A percentile compares a stretch with the other conserved stretches of the same genome.
Evolutionary conservation across 2,797 vertebrate species (phyloP).

Genomic region (Podarcis siculus): DNA sequence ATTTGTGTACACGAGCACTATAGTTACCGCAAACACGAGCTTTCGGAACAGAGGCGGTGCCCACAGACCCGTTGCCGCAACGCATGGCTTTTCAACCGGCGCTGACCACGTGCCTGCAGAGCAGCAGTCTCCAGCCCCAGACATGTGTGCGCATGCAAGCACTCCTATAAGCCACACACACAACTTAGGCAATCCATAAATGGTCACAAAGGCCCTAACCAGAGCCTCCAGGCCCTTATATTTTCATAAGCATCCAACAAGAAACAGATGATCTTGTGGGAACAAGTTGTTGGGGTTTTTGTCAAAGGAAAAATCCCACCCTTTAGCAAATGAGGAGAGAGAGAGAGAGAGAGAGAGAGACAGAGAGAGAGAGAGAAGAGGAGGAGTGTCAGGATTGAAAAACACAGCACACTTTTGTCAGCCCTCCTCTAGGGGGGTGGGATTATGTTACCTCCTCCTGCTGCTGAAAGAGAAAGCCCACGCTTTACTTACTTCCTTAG

Average conservation of each 20-base stretch:
- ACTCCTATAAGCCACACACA: rapidly evolving
- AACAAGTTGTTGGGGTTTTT: too few relatives aligned
- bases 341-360: background rate
- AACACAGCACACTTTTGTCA: background rate
- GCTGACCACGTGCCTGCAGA: background rate
- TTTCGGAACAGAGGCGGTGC: background rate
- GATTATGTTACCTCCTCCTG: background rate
- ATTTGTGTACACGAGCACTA: slow-evolving; percentile 20
- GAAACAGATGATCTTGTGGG: background rate
- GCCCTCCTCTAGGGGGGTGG: background rate
- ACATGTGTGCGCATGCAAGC: background rate
- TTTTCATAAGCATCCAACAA: background rate
- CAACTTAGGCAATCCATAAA: slow-evolving; percentile 8
- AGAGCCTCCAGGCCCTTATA: background rate
- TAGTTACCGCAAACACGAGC: slow-evolving; percentile 25
- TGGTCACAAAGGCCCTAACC: background rate
- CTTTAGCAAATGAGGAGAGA: rapidly evolving
- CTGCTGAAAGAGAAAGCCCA: background rate
- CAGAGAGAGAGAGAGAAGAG: background rate
- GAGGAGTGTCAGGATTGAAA: background rate
- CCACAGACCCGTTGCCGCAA: background rate
- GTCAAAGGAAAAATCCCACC: background rate
- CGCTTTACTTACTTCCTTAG: background rate
- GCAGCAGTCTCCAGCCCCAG: background rate
- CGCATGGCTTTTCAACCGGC: background rate